Conservation (phyloP, 2,888 invertebrate species). For the Euproctis similis region DNA sequence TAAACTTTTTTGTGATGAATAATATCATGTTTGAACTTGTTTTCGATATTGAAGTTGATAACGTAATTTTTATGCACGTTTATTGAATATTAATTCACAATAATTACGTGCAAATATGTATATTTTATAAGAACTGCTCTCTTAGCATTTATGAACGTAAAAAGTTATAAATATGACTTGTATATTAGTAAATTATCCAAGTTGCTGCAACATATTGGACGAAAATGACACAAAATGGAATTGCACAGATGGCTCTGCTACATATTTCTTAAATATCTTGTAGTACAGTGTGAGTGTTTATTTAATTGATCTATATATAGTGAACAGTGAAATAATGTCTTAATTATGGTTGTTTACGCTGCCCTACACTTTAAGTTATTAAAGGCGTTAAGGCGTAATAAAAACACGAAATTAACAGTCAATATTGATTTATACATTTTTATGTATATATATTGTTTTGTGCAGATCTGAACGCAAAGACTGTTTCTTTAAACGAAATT, state of each 20-base stretch:
- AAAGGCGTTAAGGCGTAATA: no score
- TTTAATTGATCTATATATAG: no score
- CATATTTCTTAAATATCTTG: constrained; percentile 42
- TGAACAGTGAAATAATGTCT: not conserved
- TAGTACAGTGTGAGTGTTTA: constrained; percentile 34
- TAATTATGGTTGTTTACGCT: no score
- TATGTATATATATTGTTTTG: constrained; percentile 3
- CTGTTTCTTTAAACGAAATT: constrained; percentile 56
- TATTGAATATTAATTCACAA: constrained; percentile 9
- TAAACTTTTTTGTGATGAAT: no score
- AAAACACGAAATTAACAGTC: no score
- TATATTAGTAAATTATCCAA: constrained; percentile 21
- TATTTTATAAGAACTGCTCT: constrained; percentile 10
- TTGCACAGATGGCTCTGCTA: constrained; percentile 40
- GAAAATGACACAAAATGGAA: constrained; percentile 67
- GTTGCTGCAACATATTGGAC: constrained; percentile 21
- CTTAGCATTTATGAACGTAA: constrained; percentile 9
- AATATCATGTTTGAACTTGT: no score
- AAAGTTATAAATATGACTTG: constrained; percentile 27
- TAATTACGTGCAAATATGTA: constrained; percentile 19
- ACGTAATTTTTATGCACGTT: no score
- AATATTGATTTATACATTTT: not conserved
- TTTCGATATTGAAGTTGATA: no score
- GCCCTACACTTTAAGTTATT: no score
- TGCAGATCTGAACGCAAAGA: constrained; percentile 47